A percentile compares a stretch with the other conserved stretches of the same genome.
Conservation (phyloP, 2,888 invertebrate genomes). For the Polylopha cassiicola region DNA sequence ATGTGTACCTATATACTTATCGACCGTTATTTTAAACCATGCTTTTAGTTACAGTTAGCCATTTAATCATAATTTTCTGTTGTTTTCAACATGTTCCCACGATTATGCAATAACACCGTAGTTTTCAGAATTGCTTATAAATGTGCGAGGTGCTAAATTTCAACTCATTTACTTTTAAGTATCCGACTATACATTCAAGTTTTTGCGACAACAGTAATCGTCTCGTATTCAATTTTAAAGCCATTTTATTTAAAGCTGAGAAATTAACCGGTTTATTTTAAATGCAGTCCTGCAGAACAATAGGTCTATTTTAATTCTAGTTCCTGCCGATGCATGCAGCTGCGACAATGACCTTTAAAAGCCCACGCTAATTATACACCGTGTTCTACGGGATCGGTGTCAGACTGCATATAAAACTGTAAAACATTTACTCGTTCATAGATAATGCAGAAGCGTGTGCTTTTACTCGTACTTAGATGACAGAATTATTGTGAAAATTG, state of each 20-base stretch:
- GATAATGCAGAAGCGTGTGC: too few species aligned
- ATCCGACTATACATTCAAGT: too few species aligned
- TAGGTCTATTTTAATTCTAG: slow-evolving; percentile 54
- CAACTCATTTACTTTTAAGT: too few species aligned
- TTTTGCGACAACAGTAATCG: slow-evolving; percentile 16
- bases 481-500: too few species aligned
- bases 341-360: slow-evolving; percentile 73
- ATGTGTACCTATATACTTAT: slow-evolving; percentile 10
- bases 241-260: slow-evolving; percentile 11
- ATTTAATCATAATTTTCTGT: slow-evolving; percentile 4
- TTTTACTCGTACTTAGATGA: too few species aligned
- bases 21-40: too few species aligned
- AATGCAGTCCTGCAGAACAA: slow-evolving; percentile 36
- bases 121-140: too few species aligned
- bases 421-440: too few species aligned
- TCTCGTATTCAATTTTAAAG: slow-evolving; percentile 6
- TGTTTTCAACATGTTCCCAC: slow-evolving; percentile 15
- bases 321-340: slow-evolving; percentile 50
- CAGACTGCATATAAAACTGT: slow-evolving; percentile 12
- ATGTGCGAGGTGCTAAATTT: too few species aligned
- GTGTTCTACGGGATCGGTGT: slow-evolving; percentile 28
- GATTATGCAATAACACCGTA: slow-evolving; percentile 15
- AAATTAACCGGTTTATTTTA: slow-evolving; percentile 18
- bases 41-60: slow-evolving; percentile 14
- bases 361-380: slow-evolving; percentile 74